Conservation (phyloP, 2,797 vertebrate genomes). For the Intellagama lesueurii region DNA sequence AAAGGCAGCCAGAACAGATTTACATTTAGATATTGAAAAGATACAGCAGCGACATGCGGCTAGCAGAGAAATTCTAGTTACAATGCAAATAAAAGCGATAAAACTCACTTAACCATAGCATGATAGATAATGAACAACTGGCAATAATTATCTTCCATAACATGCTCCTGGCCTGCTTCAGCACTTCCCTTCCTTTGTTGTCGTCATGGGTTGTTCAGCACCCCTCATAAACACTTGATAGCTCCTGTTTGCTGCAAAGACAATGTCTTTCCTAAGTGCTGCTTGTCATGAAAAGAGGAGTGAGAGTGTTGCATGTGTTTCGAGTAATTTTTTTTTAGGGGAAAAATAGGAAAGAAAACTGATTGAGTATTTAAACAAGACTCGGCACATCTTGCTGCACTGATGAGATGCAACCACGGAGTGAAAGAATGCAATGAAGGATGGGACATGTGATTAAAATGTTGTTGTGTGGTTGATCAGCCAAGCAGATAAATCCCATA, state of each 20-base stretch:
- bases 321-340: not conserved
- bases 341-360: constrained; percentile 48
- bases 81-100: constrained; percentile 58
- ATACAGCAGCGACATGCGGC: constrained; percentile 20
- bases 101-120: constrained; percentile 66
- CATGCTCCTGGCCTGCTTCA: constrained; percentile 59
- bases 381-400: constrained; percentile 49
- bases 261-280: constrained; percentile 44
- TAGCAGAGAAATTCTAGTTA: constrained; percentile 44
- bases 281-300: constrained; percentile 54
- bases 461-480: constrained; percentile 70
- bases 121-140: constrained; percentile 56
- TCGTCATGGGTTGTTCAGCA: constrained; percentile 55
- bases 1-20: constrained; percentile 45
- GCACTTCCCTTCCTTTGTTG: constrained; percentile 45
- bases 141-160: constrained; percentile 60
- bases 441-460: constrained; percentile 76
- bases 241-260: constrained; percentile 58
- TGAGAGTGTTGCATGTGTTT: constrained; percentile 30
- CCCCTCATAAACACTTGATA: constrained; percentile 43
- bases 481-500: constrained; percentile 73
- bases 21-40: constrained; percentile 35
- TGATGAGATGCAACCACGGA: constrained; percentile 62
- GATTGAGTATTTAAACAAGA: constrained; percentile 63
- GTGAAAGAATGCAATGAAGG: constrained; percentile 64